Base-by-base conservation (phyloP, 2,113 vertebrate species). In the Empidonax alnorum region DNA sequence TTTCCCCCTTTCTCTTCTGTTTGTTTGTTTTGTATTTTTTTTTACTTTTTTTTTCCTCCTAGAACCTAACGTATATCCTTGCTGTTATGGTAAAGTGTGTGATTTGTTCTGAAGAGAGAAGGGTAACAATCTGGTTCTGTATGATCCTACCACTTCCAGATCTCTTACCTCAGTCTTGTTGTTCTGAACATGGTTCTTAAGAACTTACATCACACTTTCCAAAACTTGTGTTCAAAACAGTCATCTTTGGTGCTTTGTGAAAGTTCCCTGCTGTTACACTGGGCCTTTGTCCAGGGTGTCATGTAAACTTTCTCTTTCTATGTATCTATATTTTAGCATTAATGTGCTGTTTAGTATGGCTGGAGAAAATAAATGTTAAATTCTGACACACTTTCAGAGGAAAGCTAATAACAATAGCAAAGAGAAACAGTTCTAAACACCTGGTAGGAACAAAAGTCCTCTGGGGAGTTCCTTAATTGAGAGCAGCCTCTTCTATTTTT, bases 401-500 rank as follows among this genome's bases (percentile, higher is more conserved):
- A 81, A 79, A 58, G 46, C 59, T 89, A 77, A 35, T 86, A 85
- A 86, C 85, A 93, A 75, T 61, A 77, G 73, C 39, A 85, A 41
- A 92, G 65, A 91, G 72, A 66, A 89, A 12, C 74, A 44, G 39
- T 83, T 92, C 50, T 91, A 69, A 95, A 90, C 94, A 97, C 94
- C 95, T 96, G 97, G 89, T 86, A 94, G 68, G 52, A 95, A 82
- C 82, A 90, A 61, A 97, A 94, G 66, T 78, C 35, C 84, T 87
- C 89, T 84, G 61, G 81, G 59, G 83, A 93, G 37, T 81, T 66
- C 46, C 35, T 69, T 95, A 92, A 95, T 78, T 94, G 76, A 87
- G 79, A 95, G 89, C 91, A 96, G 76, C 47, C 35, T 90, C 83
- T 73, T 94, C 80, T 93, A 12, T 42, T 95, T 96, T 79, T 94